Conservation (phyloP, 2,888 invertebrate species). For the Andrena hattorfiana region DNA sequence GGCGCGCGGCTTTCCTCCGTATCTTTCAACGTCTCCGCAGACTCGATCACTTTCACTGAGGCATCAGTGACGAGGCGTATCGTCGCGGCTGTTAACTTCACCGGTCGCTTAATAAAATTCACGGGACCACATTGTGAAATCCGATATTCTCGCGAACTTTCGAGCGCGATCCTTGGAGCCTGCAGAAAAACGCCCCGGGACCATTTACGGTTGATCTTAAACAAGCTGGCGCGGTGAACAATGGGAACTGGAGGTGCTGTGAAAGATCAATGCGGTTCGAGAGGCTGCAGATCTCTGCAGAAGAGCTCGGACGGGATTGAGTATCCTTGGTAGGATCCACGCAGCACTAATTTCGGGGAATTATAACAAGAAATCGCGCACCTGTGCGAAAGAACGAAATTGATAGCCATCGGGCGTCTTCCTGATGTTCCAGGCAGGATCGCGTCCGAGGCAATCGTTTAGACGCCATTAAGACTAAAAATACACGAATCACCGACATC, state of each 20-base stretch:
- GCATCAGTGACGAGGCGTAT: constrained; percentile 19
- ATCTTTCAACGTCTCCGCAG: background rate
- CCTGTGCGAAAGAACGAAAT: constrained; percentile 53
- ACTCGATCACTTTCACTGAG: constrained; percentile 52
- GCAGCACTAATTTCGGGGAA: constrained; percentile 48
- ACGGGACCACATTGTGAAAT: constrained; percentile 16
- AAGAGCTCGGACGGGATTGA: too few relatives aligned
- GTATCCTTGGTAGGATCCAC: too few relatives aligned
- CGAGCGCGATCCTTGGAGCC: background rate
- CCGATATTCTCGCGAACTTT: constrained; percentile 8
- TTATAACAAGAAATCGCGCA: constrained; percentile 42
- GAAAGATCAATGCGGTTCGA: too few relatives aligned
- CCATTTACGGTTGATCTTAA: constrained; percentile 12
- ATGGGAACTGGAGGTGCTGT: background rate
- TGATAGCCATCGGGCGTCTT: constrained; percentile 29
- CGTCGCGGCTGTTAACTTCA: constrained; percentile 42
- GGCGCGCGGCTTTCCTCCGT: constrained; percentile 15
- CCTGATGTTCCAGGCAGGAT: background rate
- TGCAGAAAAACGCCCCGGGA: background rate
- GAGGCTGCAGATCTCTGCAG: too few relatives aligned
- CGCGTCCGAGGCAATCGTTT: constrained; percentile 37
- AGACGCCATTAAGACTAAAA: constrained; percentile 57
- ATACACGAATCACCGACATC: constrained; percentile 38
- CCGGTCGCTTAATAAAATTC: constrained; percentile 30
- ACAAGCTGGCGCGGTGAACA: background rate